Evolutionary conservation across 2,888 invertebrate genomes (phyloP).

Genomic region (Uropetala carovei): DNA sequence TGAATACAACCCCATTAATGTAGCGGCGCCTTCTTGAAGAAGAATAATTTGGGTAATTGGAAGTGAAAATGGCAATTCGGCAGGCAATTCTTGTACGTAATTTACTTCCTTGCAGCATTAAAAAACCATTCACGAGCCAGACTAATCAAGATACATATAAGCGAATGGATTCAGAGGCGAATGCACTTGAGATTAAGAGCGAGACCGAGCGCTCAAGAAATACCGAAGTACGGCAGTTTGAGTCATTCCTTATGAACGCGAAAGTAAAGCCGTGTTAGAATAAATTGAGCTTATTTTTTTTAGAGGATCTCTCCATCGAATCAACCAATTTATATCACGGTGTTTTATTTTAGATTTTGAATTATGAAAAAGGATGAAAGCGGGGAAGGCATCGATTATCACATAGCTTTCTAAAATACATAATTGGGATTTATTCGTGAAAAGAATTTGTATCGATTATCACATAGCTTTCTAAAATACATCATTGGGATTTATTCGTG

Average conservation of each 20-base stretch:
- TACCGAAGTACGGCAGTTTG: not conserved
- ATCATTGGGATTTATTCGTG: too few relatives aligned
- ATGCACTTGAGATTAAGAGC: not conserved
- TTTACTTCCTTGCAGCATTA: constrained; percentile 4
- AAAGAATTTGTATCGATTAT: too few relatives aligned
- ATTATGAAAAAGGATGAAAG: too few relatives aligned
- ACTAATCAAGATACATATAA: constrained; percentile 9
- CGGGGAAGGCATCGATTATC: too few relatives aligned
- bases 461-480: too few relatives aligned
- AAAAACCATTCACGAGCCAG: not conserved
- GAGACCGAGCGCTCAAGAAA: not conserved
- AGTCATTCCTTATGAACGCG: not conserved
- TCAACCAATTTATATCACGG: too few relatives aligned
- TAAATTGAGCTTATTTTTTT: not conserved
- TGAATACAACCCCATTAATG: not conserved
- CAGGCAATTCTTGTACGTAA: not conserved
- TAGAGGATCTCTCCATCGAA: too few relatives aligned
- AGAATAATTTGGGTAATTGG: constrained; percentile 10
- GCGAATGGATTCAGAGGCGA: not conserved
- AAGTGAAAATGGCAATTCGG: constrained; percentile 3
- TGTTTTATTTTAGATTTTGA: too few relatives aligned
- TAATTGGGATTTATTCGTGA: too few relatives aligned
- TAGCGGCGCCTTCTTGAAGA: not conserved
- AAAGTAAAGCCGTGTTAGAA: not conserved
- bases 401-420: too few relatives aligned